Evolutionary conservation across 2,113 vertebrate species (phyloP), one percentile per base, ranked within the genome.

Genomic region (Microtus pennsylvanicus): DNA sequence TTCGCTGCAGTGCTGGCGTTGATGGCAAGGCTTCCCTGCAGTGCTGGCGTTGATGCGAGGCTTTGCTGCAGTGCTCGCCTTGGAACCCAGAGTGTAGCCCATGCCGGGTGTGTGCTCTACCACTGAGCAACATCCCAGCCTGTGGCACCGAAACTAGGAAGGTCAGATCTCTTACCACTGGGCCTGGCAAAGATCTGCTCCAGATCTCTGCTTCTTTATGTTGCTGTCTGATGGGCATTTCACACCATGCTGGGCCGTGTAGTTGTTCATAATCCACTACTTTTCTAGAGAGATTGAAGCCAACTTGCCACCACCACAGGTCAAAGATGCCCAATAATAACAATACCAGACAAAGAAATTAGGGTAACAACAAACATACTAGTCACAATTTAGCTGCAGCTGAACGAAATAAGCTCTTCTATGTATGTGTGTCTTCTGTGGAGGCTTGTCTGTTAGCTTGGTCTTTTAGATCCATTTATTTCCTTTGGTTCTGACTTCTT

Each of bases 261-360:
- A 69, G 61, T 95, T 86, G 58, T n/a, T 74, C n/a, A 76, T 5
- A 90, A n/a, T 28, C 30, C 4, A 91, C 30, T 92, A 61, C 0
- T 77, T 82, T 30, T 94, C 63, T 38, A 22, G 63, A 87, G 93
- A 93, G 30, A 11, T 19, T 82, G 42, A 65, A 33, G n/a, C 47
- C 72, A 3, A 47, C 55, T 87, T 87, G 3, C 17, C 52, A 69
- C 17, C 42, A 61, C 16, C 38, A 81, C 10, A 80, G 63, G 89
- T 89, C 45, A 94, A 95, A 95, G 24, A 50, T 89, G 5, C 19
- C 58, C 91, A 69, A 55, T 83, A 85, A 50, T 7, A 69, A 70
- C 74, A 50, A 87, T 30, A 67, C 13, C 11, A 47, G 83, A 85
- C 83, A 75, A 94, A 38, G 12, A 96, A 92, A 80, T 47, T 30